A percentile compares a stretch with the other conserved stretches of the same genome.
Evolutionary conservation across 2,797 vertebrate species (phyloP).

Genomic region (Hippocampus kuda): DNA sequence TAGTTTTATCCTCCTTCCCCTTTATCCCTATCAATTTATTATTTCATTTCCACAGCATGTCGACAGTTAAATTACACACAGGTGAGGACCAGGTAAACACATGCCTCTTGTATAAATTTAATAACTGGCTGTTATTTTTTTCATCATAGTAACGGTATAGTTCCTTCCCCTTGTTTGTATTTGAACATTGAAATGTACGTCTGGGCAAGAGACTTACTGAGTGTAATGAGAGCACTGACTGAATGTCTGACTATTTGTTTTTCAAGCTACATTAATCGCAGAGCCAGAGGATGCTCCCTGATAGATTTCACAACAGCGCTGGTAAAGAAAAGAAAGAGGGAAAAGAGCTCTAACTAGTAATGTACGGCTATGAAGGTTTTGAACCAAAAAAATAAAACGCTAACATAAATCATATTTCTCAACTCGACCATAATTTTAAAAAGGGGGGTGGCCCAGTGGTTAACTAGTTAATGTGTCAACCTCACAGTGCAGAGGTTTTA

Average conservation of each 20-base stretch:
- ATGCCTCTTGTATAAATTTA: slow-evolving; percentile 64
- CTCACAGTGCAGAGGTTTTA: no score
- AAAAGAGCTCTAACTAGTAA: slow-evolving; percentile 40
- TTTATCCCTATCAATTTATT: neutral
- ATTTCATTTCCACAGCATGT: slow-evolving; percentile 8
- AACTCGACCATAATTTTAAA: no score
- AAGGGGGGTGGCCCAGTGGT: no score
- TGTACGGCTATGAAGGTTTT: slow-evolving; percentile 13
- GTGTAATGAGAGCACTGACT: slow-evolving; percentile 55
- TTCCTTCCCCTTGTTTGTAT: slow-evolving; percentile 27
- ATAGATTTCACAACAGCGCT: slow-evolving; percentile 60
- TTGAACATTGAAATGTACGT: slow-evolving; percentile 46
- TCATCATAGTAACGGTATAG: slow-evolving; percentile 55
- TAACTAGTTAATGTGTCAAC: no score
- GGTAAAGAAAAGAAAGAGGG: slow-evolving; percentile 45
- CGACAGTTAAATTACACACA: slow-evolving; percentile 57
- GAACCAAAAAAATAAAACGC: no score
- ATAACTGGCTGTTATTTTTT: slow-evolving; percentile 45
- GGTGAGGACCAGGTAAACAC: slow-evolving; percentile 45
- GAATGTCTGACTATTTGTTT: slow-evolving; percentile 63
- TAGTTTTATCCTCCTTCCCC: neutral
- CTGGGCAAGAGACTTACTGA: slow-evolving; percentile 29
- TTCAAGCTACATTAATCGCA: slow-evolving; percentile 65
- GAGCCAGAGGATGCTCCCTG: slow-evolving; percentile 50
- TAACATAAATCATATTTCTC: no score